phyloP scores from a whole-genome alignment of 2,888 invertebrate species.

The Acronicta leporina region DNA sequence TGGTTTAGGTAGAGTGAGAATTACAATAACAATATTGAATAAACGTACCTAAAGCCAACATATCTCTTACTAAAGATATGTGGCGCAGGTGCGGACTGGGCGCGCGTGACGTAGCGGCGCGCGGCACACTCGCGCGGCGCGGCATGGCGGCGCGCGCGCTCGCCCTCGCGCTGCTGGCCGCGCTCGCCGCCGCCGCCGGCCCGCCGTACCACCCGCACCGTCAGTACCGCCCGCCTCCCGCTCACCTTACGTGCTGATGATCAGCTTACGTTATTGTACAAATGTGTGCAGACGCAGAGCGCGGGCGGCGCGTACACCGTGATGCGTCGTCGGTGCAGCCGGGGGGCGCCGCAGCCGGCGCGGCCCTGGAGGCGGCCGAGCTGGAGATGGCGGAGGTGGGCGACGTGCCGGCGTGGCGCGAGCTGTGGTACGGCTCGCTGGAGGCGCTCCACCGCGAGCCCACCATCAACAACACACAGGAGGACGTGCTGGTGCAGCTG shows the following conservation, averaged over 20 bases:
- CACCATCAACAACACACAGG: conserved; percentile 92
- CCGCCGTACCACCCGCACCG: conserved; percentile 35
- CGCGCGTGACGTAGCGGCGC: not conserved
- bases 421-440: conserved; percentile 89
- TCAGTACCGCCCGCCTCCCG: conserved; percentile 13
- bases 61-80: too few species aligned
- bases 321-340: conserved; percentile 36
- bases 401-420: conserved; percentile 89
- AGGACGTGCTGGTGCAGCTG: conserved; percentile 93
- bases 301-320: conserved; percentile 45
- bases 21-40: too few species aligned
- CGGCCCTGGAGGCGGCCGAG: conserved; percentile 47
- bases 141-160: conserved; percentile 49
- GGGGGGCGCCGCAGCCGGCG: too few species aligned
- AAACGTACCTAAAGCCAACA: too few species aligned
- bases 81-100: conserved; percentile 18
- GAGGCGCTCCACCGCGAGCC: conserved; percentile 82
- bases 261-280: too few species aligned
- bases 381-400: conserved; percentile 67
- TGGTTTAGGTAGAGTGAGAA: too few species aligned
- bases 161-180: conserved; percentile 55
- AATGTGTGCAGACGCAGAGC: conserved; percentile 10
- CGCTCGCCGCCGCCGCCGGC: conserved; percentile 58
- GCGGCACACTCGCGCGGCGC: conserved; percentile 5
- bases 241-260: too few species aligned